Evolutionary conservation across 2,797 vertebrate species (phyloP).

Genomic region (Hylomyscus alleni): DNA sequence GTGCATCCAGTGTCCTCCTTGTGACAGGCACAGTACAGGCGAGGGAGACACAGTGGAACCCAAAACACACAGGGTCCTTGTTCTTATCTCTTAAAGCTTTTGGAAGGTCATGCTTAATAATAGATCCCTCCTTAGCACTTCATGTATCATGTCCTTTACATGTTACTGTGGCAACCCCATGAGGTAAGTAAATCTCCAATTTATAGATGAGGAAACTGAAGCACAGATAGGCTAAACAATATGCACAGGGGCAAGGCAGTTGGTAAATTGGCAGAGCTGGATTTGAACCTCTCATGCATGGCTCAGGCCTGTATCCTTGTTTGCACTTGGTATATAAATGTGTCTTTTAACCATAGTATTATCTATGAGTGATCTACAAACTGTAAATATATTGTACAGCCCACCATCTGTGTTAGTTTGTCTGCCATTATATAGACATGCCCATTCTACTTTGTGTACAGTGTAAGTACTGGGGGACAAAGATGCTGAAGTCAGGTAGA

Average conservation of each 20-base stretch:
- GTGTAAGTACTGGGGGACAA: neutral
- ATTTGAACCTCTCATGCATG: neutral
- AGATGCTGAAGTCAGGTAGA: neutral
- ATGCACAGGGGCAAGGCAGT: neutral
- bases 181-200: neutral
- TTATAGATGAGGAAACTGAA: slow-evolving; percentile 32
- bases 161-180: neutral
- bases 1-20: neutral
- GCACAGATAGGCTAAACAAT: neutral
- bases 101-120: slow-evolving; percentile 26
- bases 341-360: neutral
- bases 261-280: neutral
- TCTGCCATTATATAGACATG: neutral
- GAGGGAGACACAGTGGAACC: neutral
- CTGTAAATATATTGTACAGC: neutral
- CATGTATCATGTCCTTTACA: neutral
- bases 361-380: neutral
- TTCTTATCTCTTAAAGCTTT: neutral
- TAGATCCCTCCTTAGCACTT: neutral
- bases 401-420: neutral
- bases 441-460: neutral
- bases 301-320: neutral
- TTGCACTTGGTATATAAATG: neutral
- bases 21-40: neutral
- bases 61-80: neutral